Evolutionary conservation across 2,888 invertebrate genomes (phyloP).

Genomic region (Hydraecia micacea): DNA sequence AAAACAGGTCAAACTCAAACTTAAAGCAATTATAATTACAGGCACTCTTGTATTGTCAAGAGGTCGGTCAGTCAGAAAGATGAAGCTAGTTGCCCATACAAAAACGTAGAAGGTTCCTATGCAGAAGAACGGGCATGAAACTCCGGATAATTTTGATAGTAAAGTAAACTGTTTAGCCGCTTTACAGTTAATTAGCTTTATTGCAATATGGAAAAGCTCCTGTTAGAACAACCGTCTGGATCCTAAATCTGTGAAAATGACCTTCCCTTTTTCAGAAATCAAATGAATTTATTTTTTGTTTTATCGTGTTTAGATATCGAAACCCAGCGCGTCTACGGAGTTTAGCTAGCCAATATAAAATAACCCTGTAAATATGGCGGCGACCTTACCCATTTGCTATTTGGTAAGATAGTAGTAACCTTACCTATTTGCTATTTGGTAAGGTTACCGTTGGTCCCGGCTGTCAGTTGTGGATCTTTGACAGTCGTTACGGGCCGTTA

Average conservation of each 20-base stretch:
- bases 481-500: no score
- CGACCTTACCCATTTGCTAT: not conserved
- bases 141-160: not conserved
- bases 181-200: no score
- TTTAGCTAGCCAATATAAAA: no score
- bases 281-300: no score
- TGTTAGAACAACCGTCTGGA: not conserved
- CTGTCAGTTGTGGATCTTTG: no score
- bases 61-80: not conserved
- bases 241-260: not conserved
- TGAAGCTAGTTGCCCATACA: not conserved
- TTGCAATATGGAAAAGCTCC: not conserved
- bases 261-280: not conserved
- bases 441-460: no score
- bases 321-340: no score
- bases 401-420: not conserved
- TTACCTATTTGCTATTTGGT: not conserved
- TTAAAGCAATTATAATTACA: not conserved
- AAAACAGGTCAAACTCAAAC: not conserved
- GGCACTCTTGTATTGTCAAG: not conserved
- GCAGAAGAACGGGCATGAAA: not conserved
- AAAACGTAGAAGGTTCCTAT: not conserved
- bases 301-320: no score
- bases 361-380: no score
- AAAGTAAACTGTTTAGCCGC: no score